Base-by-base conservation (phyloP, 2,113 vertebrate species). In the Astatotilapia flaviijosephi region DNA sequence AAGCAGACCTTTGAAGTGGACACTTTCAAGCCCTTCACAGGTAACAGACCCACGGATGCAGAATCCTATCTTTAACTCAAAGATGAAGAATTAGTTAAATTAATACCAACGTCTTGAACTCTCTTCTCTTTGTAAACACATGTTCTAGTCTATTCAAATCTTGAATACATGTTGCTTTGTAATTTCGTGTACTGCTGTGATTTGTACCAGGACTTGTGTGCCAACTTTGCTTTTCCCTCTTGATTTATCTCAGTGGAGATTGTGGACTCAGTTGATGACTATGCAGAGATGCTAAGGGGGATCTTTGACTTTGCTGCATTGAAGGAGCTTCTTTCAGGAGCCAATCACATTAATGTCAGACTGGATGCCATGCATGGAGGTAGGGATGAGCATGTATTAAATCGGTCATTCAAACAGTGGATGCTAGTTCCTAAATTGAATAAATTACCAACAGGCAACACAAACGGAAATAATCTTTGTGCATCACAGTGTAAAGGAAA, bases 301-400 rank as follows among this genome's bases (percentile, higher is more conserved):
- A 99, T 99, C 95, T 99, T 99, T 88, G 97, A 99, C 89, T 99
- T 99, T 94, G 96, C 6, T 19, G 98, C 98, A 0, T 88, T 99
- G 82, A 99, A 99, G 92, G 97, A 98, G 47, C 97, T 99, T 60
- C 97, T 99, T 2, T 99, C 98, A 0, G 98, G 98, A 88, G 92
- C 97, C 11, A 97, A 96, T 88, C 97, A 97, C 88, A 97, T 99
- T 3, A 98, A 98, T 60, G 97, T 99, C 19, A 98, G 98, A 3
- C 96, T 99, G 19, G 99, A 99, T 33, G 98, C 98, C 53, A 99
- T 99, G 98, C 99, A 99, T 0, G 99, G 99, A 97, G 99, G 99
- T 99, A 94, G 1, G 82, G 47, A 82, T 31, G 10, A 51, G 26
- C 17, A 77, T 2, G 26, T 77, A 47, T 31, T 7, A 77, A 31